These are phyloP conservation scores for Marronus borbonicus DNA, from an alignment of 2,888 invertebrate species.

Conservation along the genomic window DNA sequence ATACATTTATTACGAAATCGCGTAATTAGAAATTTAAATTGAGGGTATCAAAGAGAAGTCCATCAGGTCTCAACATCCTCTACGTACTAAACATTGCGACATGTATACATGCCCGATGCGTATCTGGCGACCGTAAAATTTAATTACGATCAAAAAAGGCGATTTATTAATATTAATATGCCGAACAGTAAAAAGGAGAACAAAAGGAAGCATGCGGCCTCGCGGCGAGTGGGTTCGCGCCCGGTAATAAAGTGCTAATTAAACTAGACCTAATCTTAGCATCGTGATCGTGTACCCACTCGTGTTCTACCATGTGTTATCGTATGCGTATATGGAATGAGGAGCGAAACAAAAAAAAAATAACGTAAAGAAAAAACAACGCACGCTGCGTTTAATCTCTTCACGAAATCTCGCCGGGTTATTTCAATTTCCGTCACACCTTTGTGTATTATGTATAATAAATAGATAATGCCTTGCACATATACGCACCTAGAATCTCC, in stretches of 20 bases:
- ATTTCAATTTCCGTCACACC: constrained; percentile 27
- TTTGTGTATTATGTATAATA: constrained; percentile 15
- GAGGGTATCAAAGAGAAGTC: not conserved
- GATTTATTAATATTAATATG: constrained; percentile 43
- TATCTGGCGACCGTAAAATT: constrained; percentile 34
- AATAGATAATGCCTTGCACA: constrained; percentile 7
- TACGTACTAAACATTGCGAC: not conserved
- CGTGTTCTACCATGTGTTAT: constrained; percentile 22
- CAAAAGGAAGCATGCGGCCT: constrained; percentile 34
- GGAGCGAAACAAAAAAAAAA: not conserved
- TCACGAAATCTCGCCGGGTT: constrained; percentile 11
- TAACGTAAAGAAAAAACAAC: not conserved
- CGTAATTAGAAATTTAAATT: constrained; percentile 24
- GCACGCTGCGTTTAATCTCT: constrained; percentile 9
- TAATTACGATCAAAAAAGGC: constrained; percentile 40
- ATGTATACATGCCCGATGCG: constrained; percentile 14
- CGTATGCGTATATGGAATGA: not conserved
- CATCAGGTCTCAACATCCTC: not conserved
- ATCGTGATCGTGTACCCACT: constrained; percentile 22
- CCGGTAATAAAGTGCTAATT: constrained; percentile 35
- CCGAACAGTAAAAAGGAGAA: constrained; percentile 9
- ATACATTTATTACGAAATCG: constrained; percentile 17
- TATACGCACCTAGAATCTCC: not conserved
- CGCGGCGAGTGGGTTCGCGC: constrained; percentile 24
- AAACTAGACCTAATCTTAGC: constrained; percentile 20